Evolutionary conservation across 2,797 vertebrate genomes (phyloP), one percentile per base, ranked within the genome.

Genomic region (Poecile montanus): DNA sequence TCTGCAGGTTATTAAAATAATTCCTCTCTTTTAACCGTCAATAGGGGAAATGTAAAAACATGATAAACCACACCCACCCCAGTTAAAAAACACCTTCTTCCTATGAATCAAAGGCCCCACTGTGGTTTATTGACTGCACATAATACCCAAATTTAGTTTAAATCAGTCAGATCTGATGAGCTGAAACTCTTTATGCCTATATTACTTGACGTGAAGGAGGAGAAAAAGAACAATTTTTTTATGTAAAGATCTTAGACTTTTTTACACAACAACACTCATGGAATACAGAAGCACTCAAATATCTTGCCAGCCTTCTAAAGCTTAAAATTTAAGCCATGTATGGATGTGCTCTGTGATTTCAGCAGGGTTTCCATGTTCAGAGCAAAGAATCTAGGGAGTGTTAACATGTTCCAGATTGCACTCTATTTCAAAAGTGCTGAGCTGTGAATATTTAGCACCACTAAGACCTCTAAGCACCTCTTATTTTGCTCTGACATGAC

Each of bases 1-100:
- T 48, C 34, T 66, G 23, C 18, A 73, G 18, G 6, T 76, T 36
- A 74, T 60, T 82, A 34, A 90, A 88, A 74, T 76, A 36, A 85
- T 85, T 71, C 25, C 23, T 67, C 27, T 66, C 15, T 45, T 91
- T 94, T 82, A 65, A 53, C 34, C 8, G 30, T 51, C 26, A 36
- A 34, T 61, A 27, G 8, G 76, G 30, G 26, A 91, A 79, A 68
- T 13, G 11, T 38, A 71, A 38, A 66, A 85, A 58, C 22, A 42
- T 9, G 1, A 10, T 68, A 45, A 78, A 38, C 2, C 1, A 6
- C 12, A 9, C 8, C 16, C 7, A 19, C 10, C 7, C 5, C 13
- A 16, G 25, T 57, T 19, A 66, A 63, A 73, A 70, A 51, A 9
- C 16, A 29, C 5, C 18, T 68, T 48, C 30, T 65, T 85, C 11